A percentile compares a stretch with the other conserved stretches of the same genome.
These are phyloP conservation scores for Mycetomoellerius zeteki DNA, from an alignment of 1,140 invertebrate genomes.

Conservation along the genomic window DNA sequence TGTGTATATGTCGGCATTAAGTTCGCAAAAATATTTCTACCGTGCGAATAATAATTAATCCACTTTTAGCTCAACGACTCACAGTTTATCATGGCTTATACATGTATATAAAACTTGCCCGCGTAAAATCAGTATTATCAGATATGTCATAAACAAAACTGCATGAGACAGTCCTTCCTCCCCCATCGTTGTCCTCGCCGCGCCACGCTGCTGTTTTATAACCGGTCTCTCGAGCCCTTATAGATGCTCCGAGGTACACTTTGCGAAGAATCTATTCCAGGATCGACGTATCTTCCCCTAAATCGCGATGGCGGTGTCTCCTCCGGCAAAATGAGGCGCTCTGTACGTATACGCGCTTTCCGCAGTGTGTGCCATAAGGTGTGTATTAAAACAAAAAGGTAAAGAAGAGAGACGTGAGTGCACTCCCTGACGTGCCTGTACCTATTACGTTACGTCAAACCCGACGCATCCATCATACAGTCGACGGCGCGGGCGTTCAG, in stretches of 20 bases:
- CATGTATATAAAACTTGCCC: not conserved
- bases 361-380: not conserved
- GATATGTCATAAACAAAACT: not conserved
- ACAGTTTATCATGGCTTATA: not conserved
- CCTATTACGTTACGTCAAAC: slow-evolving; percentile 81
- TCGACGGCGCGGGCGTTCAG: slow-evolving; percentile 68
- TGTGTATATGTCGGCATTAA: not conserved
- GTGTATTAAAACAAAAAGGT: slow-evolving; percentile 52
- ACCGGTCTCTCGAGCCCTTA: not conserved
- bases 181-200: not conserved
- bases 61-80: not conserved
- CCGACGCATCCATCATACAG: slow-evolving; percentile 80
- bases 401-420: not conserved
- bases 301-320: slow-evolving; percentile 19
- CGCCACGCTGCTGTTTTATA: slow-evolving; percentile 9
- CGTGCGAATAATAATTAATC: slow-evolving; percentile 15
- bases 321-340: slow-evolving; percentile 22
- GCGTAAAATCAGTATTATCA: slow-evolving; percentile 1
- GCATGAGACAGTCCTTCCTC: not conserved
- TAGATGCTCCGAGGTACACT: slow-evolving; percentile 11
- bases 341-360: not conserved
- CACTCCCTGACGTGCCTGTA: slow-evolving; percentile 71
- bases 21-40: not conserved
- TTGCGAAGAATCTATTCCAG: slow-evolving; percentile 40
- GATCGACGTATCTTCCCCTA: slow-evolving; percentile 30